Base-by-base conservation (phyloP, 2,888 invertebrate species). In the Chymomyza procnemis region DNA sequence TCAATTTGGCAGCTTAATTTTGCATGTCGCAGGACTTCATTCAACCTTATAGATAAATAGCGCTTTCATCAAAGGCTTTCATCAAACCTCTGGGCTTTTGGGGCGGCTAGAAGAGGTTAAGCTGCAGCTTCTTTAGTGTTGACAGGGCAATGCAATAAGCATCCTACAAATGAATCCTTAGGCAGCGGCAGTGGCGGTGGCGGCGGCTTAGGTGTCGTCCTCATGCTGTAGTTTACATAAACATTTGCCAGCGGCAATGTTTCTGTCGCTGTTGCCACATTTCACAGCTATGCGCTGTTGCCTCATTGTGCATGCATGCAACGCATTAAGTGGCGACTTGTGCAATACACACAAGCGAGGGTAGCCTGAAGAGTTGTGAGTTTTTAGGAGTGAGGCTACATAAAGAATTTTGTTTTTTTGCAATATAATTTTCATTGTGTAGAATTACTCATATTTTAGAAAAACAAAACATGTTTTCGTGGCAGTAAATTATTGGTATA, bases 251-350 rank as follows among this genome's bases (percentile, higher is more conserved):
- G 67, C 61, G 66, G 67, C 69, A 64, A 41, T 41, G 62, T 59
- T 57, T 56, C 18, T 54, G 16, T 30, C 6, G 22, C 54, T 65
- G 60, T 64, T 64, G 66, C 66, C 41, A 69, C 63, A 63, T 55
- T 63, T 66, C 47, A 55, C 21, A 60, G 9, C 58, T 34, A 48
- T 18, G 60, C 34, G 58, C 58, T 50, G 58, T 71, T 70, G 71
- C 67, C 85, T 83, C 82, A 86, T 83, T 83, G 73, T 78, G 85
- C 73, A 86, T 86, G 85, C 87, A 79, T 74, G 78, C 70, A 74
- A 74, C 82, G 79, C 85, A 78, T 83, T 85, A 84, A 81, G 85
- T 87, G 83, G 80, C 78, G 73, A 86, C 87, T 80, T 85, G 82
- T 73, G 76, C 26, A 26, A 26, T 60, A 61, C 61, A 78, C 71